phyloP scores from a whole-genome alignment of 2,113 vertebrate genomes.

The Microtus oregoni region DNA sequence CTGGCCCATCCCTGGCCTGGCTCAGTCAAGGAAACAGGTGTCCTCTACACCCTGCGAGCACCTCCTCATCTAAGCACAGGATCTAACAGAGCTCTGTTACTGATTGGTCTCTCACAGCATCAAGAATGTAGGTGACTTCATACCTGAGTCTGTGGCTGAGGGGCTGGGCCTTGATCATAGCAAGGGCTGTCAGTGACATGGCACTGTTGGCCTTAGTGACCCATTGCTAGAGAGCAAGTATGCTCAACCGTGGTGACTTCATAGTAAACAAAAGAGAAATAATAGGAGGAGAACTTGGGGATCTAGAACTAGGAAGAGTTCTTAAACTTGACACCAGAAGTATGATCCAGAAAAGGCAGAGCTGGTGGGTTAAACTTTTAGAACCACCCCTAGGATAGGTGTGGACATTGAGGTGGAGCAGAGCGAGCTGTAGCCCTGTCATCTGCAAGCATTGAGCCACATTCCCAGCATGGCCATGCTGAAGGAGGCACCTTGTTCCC shows the following conservation, averaged over 20 bases:
- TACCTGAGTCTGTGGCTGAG: accelerated
- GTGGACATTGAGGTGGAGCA: not conserved
- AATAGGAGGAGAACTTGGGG: not conserved
- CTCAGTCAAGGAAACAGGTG: accelerated
- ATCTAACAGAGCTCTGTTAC: not conserved
- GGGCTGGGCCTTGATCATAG: not conserved
- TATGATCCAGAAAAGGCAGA: not conserved
- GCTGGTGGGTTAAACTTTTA: not conserved
- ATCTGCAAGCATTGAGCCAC: not conserved
- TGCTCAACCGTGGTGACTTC: not conserved
- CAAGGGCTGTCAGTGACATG: not conserved
- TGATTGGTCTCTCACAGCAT: not conserved
- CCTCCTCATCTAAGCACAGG: not conserved
- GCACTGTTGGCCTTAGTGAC: not conserved
- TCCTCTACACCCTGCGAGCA: not conserved
- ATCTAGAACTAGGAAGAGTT: not conserved
- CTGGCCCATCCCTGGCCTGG: not conserved
- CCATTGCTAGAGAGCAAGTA: not conserved
- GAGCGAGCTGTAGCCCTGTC: accelerated
- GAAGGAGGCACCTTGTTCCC: accelerated
- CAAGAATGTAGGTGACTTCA: accelerated
- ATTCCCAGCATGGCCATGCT: accelerated
- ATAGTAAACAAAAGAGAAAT: not conserved
- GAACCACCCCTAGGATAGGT: not conserved
- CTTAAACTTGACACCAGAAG: not conserved